Evolutionary conservation across 2,888 invertebrate genomes (phyloP), one percentile per base, ranked within the genome.

Genomic region (Dysmachus trigonus): DNA sequence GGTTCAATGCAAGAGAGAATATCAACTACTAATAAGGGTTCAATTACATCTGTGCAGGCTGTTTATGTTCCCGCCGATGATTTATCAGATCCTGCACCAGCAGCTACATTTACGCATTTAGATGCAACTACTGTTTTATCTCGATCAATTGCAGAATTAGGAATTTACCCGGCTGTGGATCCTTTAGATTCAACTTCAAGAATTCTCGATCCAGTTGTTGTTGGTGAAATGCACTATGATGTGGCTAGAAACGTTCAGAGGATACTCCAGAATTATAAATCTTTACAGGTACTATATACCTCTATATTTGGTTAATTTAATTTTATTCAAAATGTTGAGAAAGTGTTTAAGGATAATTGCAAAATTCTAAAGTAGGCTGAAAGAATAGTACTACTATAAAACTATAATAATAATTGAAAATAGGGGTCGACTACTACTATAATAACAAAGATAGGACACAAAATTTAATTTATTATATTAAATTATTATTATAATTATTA

Each of bases 51-150:
- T 85, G 98, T 98, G 90, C 98, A 98, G 93, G 98, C 98, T 89
- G 97, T 98, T 91, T 98, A 98, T 90, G 98, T 98, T 90, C 98
- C 98, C 71, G 98, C 98, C 92, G 98, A 98, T 92, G 98, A 98
- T 93, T 96, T 98, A 94, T 98, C 98, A 90, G 98, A 98, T 94
- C 98, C 98, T 89, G 98, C 98, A 87, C 98, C 98, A 87, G 98
- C 98, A 89, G 98, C 98, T 88, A 98, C 98, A 79, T 98, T 98
- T 91, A 97, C 98, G 93, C 98, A 98, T 93, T 96, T 98, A 94
- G 98, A 98, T 91, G 98, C 98, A 91, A 98, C 97, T 89, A 98
- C 98, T 92, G 98, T 98, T 89, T 93, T 98, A 93, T 97, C 97
- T 73, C 95, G 98, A 92, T 97, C 97, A 90, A 98, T 98, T 92